These are phyloP conservation scores for Clunio marinus DNA, from an alignment of 2,888 invertebrate species.

Conservation along the genomic window DNA sequence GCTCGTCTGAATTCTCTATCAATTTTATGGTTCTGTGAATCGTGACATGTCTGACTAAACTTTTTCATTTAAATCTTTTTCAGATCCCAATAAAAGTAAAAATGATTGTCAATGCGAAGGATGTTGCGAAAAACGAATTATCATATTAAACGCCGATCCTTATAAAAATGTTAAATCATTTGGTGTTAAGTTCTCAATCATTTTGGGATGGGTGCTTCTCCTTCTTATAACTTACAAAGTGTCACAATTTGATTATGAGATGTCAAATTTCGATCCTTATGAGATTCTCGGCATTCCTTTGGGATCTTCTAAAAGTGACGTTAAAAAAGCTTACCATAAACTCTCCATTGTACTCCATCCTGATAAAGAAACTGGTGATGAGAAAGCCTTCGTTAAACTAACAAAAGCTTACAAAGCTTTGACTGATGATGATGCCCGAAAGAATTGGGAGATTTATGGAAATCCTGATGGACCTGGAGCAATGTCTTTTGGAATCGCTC, in stretches of 20 bases:
- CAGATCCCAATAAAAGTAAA: conserved; percentile 72
- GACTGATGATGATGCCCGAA: conserved; percentile 94
- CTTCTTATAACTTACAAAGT: conserved; percentile 83
- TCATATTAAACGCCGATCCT: conserved; percentile 80
- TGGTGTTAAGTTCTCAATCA: conserved; percentile 70
- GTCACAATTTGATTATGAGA: conserved; percentile 95
- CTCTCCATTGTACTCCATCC: conserved; percentile 93
- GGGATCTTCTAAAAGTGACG: conserved; percentile 79
- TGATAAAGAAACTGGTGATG: conserved; percentile 95
- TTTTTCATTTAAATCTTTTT: conserved; percentile 44
- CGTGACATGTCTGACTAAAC: not conserved
- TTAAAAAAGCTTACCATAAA: conserved; percentile 93
- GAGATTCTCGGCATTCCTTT: conserved; percentile 87
- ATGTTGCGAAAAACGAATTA: conserved; percentile 77
- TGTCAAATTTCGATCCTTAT: conserved; percentile 98
- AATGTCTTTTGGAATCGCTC: conserved; percentile 97
- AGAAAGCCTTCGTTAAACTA: conserved; percentile 94
- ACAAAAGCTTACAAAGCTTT: conserved; percentile 90
- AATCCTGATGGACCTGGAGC: conserved; percentile 99
- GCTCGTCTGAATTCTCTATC: not conserved
- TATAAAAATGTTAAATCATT: conserved; percentile 79
- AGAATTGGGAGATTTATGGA: conserved; percentile 98
- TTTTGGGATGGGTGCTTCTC: conserved; percentile 78
- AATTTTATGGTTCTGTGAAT: conserved; percentile 24
- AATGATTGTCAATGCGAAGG: conserved; percentile 85